Percentiles rank a stretch among this genome's conserved stretches.
Conservation (phyloP, 2,797 vertebrate species). For the Rhodeus uyekii region DNA sequence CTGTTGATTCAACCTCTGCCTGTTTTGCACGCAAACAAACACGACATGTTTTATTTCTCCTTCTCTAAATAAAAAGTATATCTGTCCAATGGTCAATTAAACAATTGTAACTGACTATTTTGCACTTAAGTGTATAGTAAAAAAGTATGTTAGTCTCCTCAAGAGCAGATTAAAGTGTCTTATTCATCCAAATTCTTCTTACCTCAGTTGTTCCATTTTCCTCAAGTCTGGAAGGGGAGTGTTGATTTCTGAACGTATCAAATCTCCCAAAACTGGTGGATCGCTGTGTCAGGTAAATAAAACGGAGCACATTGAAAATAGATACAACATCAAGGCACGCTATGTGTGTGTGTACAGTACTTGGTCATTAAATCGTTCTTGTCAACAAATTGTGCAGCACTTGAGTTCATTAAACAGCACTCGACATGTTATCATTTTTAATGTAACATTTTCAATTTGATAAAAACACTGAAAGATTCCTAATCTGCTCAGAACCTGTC, state of each 20-base stretch:
- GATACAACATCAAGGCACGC: background rate
- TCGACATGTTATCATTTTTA: background rate
- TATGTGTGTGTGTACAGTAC: background rate
- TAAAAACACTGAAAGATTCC: slow-evolving; percentile 7
- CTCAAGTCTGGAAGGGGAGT: slow-evolving; percentile 72
- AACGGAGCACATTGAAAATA: background rate
- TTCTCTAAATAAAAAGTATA: background rate
- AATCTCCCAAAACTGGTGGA: slow-evolving; percentile 94
- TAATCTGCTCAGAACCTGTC: slow-evolving; percentile 37
- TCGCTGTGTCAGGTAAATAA: slow-evolving; percentile 73
- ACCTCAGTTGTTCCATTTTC: slow-evolving; percentile 73
- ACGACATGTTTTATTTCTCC: slow-evolving; percentile 7
- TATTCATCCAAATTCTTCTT: slow-evolving; percentile 45
- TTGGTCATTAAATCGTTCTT: background rate
- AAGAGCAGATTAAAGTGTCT: background rate
- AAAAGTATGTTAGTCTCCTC: background rate
- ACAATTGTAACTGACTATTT: background rate
- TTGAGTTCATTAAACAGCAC: background rate
- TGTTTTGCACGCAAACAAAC: slow-evolving; percentile 48
- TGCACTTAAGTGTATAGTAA: background rate
- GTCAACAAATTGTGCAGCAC: background rate
- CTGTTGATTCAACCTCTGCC: slow-evolving; percentile 72
- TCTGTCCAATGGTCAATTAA: background rate
- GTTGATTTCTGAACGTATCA: slow-evolving; percentile 84
- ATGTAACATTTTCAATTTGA: background rate